Evolutionary conservation across 2,888 invertebrate species (phyloP), one percentile per base, ranked within the genome.

Genomic region (Agrilus biguttatus): DNA sequence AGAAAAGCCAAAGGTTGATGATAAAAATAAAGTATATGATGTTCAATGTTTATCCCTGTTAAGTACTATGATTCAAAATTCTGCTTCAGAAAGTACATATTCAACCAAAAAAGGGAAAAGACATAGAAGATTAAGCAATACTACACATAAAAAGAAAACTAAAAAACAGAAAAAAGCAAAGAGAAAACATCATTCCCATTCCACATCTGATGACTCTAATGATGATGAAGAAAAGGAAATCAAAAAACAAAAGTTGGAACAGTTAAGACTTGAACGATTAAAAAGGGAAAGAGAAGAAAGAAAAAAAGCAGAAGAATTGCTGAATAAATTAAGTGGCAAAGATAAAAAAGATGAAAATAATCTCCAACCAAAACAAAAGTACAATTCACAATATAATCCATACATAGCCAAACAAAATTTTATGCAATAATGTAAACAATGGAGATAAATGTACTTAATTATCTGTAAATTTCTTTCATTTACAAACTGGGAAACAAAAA

Each of bases 321-420:
- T 95, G 43, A 77, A 76, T n/a, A 79, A 77, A 59, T 60, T 83
- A 2, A 70, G 75, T 51, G 77, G 77, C n/a, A 71, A 72, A 40
- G 51, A 61, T 5, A 45, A 57, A 36, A 21, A 44, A 42, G n/a
- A 55, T 17, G 52, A 55, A 45, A 38, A 51, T 37, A 42, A 50
- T 33, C 44, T 33, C 41, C 50, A 57, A 35, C 55, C 61, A 37
- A 62, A 77, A 51, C 83, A 86, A 56, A 87, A 85, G 66, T 97
- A 97, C 61, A 93, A 93, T 68, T 92, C 92, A 3, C 95, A 96
- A 63, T 97, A 92, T 64, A 96, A 95, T 71, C 97, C 97, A 14
- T 79, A 86, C 63, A 62, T 88, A 41, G 89, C 89, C 12, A 78
- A 84, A 56, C 89, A 89, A 67, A 90, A 89, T 69, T 76, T 67